These are phyloP conservation scores for Aradophagus sp. DNA, from an alignment of 1,140 invertebrate species.

Conservation along the genomic window DNA sequence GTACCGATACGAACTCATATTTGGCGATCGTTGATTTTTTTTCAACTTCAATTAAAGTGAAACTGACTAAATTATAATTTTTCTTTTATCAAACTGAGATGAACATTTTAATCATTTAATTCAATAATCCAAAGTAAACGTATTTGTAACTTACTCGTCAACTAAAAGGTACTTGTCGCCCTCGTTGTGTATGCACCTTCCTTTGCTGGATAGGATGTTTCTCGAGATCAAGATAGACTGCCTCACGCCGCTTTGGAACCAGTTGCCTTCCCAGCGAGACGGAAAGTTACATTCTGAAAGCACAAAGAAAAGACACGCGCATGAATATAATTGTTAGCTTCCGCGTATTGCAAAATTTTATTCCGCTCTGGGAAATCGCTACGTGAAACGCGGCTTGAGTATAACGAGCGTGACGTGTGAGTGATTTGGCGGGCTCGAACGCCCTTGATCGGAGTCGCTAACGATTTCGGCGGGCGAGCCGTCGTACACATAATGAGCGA, in stretches of 20 bases:
- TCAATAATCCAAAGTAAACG: no score
- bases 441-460: constrained; percentile 43
- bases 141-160: constrained; percentile 88
- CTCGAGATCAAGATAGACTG: constrained; percentile 86
- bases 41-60: no score
- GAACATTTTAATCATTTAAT: neutral
- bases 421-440: constrained; percentile 12
- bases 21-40: no score
- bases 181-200: constrained; percentile 84
- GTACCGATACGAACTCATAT: no score
- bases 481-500: constrained; percentile 49
- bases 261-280: constrained; percentile 85
- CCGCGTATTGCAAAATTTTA: constrained; percentile 13
- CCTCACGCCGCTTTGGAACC: constrained; percentile 89
- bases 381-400: constrained; percentile 9
- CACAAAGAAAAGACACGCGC: constrained; percentile 40
- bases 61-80: no score
- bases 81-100: no score
- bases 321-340: constrained; percentile 34
- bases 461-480: constrained; percentile 50
- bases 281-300: constrained; percentile 85
- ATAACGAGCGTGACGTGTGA: constrained; percentile 10
- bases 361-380: constrained; percentile 28
- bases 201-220: constrained; percentile 85
- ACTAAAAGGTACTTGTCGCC: constrained; percentile 89